Evolutionary conservation across 2,888 invertebrate species (phyloP).

Genomic region (Leptura quadrifasciata): DNA sequence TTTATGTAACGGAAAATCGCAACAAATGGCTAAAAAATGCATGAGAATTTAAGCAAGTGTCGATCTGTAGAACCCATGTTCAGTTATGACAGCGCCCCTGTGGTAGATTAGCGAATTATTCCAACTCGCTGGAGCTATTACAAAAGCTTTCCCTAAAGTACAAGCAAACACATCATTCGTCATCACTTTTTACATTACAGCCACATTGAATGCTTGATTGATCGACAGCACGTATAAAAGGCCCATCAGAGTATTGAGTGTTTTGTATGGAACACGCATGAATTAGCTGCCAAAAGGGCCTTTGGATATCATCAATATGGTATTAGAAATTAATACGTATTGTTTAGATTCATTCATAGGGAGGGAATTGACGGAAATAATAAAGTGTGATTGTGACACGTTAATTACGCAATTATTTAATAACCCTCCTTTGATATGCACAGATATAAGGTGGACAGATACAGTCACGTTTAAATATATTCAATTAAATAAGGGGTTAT

Average conservation of each 20-base stretch:
- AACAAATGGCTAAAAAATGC: constrained; percentile 58
- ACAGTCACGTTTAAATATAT: too few relatives aligned
- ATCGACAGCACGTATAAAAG: constrained; percentile 68
- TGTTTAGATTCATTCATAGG: constrained; percentile 58
- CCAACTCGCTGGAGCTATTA: constrained; percentile 69
- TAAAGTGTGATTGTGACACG: constrained; percentile 51
- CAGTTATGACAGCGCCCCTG: constrained; percentile 66
- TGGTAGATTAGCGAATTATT: constrained; percentile 73
- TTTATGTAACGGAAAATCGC: constrained; percentile 41
- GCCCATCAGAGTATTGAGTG: constrained; percentile 70
- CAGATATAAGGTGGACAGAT: too few relatives aligned
- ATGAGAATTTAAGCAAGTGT: constrained; percentile 70
- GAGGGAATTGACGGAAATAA: constrained; percentile 49
- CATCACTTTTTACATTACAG: constrained; percentile 50
- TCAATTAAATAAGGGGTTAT: too few relatives aligned
- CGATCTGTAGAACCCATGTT: constrained; percentile 61
- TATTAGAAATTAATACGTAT: constrained; percentile 68
- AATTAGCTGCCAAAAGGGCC: constrained; percentile 68
- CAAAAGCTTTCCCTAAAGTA: constrained; percentile 62
- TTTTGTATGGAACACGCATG: constrained; percentile 68
- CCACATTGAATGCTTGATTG: constrained; percentile 65
- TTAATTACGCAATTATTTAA: constrained; percentile 14
- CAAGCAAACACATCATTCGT: constrained; percentile 50
- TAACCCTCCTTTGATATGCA: background rate
- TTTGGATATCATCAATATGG: constrained; percentile 65